These are phyloP conservation scores for Cinara cedri DNA, from an alignment of 2,888 invertebrate genomes.

Conservation along the genomic window DNA sequence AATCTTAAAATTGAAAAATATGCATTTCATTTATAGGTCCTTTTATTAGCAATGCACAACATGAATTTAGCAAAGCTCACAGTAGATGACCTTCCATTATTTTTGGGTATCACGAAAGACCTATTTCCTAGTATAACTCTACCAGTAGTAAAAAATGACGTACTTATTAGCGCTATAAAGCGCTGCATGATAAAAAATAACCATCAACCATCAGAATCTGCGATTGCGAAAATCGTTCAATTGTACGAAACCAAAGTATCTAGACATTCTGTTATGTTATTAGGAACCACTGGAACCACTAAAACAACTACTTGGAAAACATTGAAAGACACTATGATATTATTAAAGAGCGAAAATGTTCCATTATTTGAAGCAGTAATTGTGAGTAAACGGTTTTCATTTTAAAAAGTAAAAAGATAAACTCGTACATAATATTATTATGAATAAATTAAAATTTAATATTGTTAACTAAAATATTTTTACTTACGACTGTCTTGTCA, in stretches of 20 bases:
- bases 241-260: conserved; percentile 95
- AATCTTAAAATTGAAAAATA: neutral
- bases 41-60: conserved; percentile 84
- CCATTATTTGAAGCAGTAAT: conserved; percentile 70
- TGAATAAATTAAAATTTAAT: neutral
- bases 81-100: conserved; percentile 81
- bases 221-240: conserved; percentile 85
- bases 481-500: neutral
- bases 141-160: conserved; percentile 78
- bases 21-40: conserved; percentile 82
- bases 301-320: conserved; percentile 69
- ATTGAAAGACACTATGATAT: conserved; percentile 67
- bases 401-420: neutral
- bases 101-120: conserved; percentile 83
- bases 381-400: conserved; percentile 1
- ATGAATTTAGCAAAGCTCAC: conserved; percentile 90
- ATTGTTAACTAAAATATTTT: neutral
- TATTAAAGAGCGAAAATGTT: conserved; percentile 70
- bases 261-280: conserved; percentile 92
- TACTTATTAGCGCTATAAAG: conserved; percentile 73
- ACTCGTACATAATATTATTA: neutral
- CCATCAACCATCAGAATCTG: conserved; percentile 85
- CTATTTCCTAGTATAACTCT: conserved; percentile 83
- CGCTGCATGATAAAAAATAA: conserved; percentile 73
- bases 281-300: conserved; percentile 88